These are phyloP conservation scores for Acromyrmex echinatior DNA, from an alignment of 1,140 invertebrate genomes.

Conservation along the genomic window DNA sequence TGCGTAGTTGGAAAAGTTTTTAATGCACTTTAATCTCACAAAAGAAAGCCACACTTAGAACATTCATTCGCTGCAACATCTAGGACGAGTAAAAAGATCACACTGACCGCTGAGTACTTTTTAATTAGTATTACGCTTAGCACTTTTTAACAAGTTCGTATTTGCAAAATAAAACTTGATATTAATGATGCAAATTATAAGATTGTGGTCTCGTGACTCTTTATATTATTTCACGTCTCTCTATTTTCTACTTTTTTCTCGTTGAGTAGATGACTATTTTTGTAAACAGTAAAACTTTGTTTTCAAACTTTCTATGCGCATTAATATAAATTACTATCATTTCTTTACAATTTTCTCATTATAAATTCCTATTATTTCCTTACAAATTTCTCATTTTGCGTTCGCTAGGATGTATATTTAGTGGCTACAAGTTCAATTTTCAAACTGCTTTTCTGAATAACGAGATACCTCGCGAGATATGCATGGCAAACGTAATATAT, in stretches of 20 bases:
- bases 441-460: constrained; percentile 18
- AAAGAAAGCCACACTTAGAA: constrained; percentile 4
- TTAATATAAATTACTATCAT: neutral
- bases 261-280: neutral
- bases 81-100: neutral
- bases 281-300: neutral
- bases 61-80: neutral
- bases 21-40: constrained; percentile 15
- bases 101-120: constrained; percentile 9
- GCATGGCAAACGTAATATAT: neutral
- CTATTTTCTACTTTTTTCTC: neutral
- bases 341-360: neutral
- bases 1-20: constrained; percentile 28
- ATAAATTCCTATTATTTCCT: neutral
- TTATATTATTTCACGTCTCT: neutral
- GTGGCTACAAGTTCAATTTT: neutral
- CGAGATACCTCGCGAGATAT: neutral
- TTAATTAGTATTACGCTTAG: constrained; percentile 14
- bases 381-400: neutral
- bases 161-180: neutral
- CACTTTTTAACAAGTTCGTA: constrained; percentile 4
- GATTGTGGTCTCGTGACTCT: neutral
- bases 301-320: neutral
- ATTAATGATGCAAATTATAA: neutral
- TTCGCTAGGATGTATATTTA: neutral